A percentile compares a stretch with the other conserved stretches of the same genome.
These are phyloP conservation scores for Ovis canadensis DNA, from an alignment of 2,113 vertebrate genomes.

Conservation along the genomic window DNA sequence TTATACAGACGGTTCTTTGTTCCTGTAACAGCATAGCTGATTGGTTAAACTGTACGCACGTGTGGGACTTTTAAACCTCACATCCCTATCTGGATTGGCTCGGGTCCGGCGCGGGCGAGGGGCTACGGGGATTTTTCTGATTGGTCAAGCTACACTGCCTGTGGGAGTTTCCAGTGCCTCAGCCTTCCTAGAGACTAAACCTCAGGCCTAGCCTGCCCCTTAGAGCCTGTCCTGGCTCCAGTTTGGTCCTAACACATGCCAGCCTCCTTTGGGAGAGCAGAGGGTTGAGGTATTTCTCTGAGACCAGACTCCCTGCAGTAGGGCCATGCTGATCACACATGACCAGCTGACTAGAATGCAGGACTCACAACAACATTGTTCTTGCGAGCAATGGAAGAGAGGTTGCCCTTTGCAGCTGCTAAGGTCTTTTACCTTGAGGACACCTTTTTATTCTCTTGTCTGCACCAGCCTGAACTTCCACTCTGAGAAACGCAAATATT, in stretches of 20 bases:
- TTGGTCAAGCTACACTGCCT: too few relatives aligned
- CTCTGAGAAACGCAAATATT: not conserved
- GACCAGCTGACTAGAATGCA: not conserved
- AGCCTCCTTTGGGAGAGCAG: not conserved
- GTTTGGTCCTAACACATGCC: not conserved
- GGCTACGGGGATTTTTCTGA: too few relatives aligned
- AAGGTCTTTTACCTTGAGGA: not conserved
- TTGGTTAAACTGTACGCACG: too few relatives aligned
- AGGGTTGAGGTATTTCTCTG: not conserved
- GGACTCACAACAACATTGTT: not conserved
- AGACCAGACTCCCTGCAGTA: not conserved
- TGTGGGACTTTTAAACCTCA: too few relatives aligned
- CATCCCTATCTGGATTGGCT: too few relatives aligned
- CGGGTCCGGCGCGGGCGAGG: accelerated
- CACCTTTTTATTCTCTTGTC: not conserved
- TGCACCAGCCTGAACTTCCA: not conserved
- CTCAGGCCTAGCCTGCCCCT: too few relatives aligned
- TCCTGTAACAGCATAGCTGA: too few relatives aligned
- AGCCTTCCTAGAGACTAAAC: too few relatives aligned
- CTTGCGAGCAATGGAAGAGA: not conserved
- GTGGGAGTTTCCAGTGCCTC: too few relatives aligned
- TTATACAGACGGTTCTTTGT: too few relatives aligned
- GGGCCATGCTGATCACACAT: not conserved
- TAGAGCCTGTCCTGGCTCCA: too few relatives aligned
- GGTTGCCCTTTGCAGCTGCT: not conserved